Base-by-base conservation (phyloP, 1,140 invertebrate genomes). In the Brachionus sp. region DNA sequence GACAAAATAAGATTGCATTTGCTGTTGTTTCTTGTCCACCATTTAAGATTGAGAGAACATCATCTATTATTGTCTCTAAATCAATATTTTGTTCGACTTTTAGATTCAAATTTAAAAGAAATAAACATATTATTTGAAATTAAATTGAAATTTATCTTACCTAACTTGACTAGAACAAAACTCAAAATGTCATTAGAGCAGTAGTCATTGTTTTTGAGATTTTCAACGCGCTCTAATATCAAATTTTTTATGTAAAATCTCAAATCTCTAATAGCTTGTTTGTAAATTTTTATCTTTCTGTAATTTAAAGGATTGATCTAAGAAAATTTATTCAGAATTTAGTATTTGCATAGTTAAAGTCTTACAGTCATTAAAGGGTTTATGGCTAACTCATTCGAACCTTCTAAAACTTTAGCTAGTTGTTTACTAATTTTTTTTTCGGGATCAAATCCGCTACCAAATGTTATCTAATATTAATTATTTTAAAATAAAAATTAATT, bases 261-360 rank as follows among this genome's bases (percentile, higher is more conserved):
- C 29, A 66, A 66, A 33, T 29, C 25, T 66, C 64, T 66, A 13
- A 66, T 66, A 12, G 64, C 25, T 35, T 66, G 25, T n/a, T 25
- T 19, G 16, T 37, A 66, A 13, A 5, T 35, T 66, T 66, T 33
- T 66, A 66, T 66, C n/a, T 66, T 66, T 66, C 33, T 66, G 3
- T n/a, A 66, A n/a, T 66, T 66, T n/a, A 66, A 66, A 33, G 64
- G 64, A 66, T 66, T 66, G 1, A 66, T 12, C 64, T 66, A 66
- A 33, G 29, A 13, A 66, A 66, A 35, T 12, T 66, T 66, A 13
- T 35, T 35, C 33, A 66, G 29, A 66, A 0, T 35, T 12, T n/a
- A 0, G 29, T 12, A 19, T 57, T 66, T 66, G 1, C 5, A 10
- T 66, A 6, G 19, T 6, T 23, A 23, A 64, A 23, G 23, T 66